Percentiles rank a stretch among this genome's conserved stretches.
phyloP scores from a whole-genome alignment of 2,113 vertebrate species.

The Aepyceros melampus region DNA sequence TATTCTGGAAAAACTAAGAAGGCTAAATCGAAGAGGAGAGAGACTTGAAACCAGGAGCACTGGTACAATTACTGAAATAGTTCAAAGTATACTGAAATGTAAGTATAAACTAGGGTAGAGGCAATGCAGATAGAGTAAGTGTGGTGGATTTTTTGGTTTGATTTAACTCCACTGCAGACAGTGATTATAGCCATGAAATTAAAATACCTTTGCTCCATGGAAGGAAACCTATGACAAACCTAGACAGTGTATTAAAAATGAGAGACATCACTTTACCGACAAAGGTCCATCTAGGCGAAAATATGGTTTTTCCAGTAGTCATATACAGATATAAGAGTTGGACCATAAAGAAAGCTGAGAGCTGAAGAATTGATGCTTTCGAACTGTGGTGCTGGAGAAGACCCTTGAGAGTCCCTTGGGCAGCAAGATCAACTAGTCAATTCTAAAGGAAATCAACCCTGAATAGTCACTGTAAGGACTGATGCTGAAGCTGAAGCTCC shows the following conservation, averaged over 20 bases:
- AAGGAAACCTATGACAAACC: not conserved
- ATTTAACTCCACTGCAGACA: not conserved
- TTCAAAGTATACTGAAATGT: not conserved
- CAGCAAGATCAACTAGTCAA: not conserved
- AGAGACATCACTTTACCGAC: not conserved
- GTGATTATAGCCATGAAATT: not conserved
- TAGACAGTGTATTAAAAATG: not conserved
- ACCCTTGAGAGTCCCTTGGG: not conserved
- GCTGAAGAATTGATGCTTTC: not conserved
- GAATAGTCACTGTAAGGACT: not conserved
- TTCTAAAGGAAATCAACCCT: not conserved
- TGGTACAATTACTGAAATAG: not conserved
- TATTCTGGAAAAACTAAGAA: not conserved
- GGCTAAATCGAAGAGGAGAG: not conserved
- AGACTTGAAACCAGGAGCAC: not conserved
- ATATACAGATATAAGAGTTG: not conserved
- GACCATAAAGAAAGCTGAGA: not conserved
- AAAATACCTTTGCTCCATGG: not conserved
- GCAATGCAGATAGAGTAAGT: not conserved
- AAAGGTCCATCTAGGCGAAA: not conserved
- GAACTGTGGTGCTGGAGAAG: not conserved
- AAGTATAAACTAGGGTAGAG: not conserved
- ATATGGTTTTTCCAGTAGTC: not conserved
- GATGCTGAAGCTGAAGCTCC: not conserved
- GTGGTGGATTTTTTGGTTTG: not conserved